Evolutionary conservation across 2,888 invertebrate genomes (phyloP), one percentile per base, ranked within the genome.

Genomic region (Polietes domitor): DNA sequence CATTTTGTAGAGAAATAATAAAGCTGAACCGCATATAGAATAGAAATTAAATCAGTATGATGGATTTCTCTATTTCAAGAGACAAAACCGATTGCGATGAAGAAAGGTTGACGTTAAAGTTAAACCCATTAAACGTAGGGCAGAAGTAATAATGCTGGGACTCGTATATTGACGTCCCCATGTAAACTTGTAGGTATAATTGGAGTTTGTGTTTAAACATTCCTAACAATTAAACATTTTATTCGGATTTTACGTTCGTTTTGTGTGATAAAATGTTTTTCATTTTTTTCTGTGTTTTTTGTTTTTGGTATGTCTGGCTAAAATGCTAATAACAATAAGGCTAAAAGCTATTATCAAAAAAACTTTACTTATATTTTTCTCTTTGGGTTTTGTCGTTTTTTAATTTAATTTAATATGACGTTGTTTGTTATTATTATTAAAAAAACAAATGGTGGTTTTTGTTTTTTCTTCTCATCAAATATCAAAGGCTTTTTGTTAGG

Each of bases 21-120:
- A 92, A 92, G 92, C 92, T 92, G 92, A 92, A 91, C 92, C 92
- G 92, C 92, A 92, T 92, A 92, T 92, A 92, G 92, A 92, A 92
- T 90, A 92, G 92, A 92, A 92, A 92, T 92, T 92, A 92, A 91
- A 91, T 89, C 87, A 90, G 89, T 87, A 89, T 89, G 90, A 89
- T 89, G 89, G 88, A 82, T 77, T 83, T 65, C 24, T 41, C 58
- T 58, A 58, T 24, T 47, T 28, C n/a, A 63, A 28, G 76, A 28
- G 63, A 61, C 71, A 76, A 28, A 41, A 24, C 28, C 17, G 37
- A 37, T 37, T 37, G 12, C 1, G 37, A 10, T 37, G 10, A 37
- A 37, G 37, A 12, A 10, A 37, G 63, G 63, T 55, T 28, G 55
- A 55, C 53, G 55, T 7, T 73, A 41, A 50, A 2, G 28, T 63